Conservation (phyloP, 2,797 vertebrate species). For the Enteromius viviparus region DNA sequence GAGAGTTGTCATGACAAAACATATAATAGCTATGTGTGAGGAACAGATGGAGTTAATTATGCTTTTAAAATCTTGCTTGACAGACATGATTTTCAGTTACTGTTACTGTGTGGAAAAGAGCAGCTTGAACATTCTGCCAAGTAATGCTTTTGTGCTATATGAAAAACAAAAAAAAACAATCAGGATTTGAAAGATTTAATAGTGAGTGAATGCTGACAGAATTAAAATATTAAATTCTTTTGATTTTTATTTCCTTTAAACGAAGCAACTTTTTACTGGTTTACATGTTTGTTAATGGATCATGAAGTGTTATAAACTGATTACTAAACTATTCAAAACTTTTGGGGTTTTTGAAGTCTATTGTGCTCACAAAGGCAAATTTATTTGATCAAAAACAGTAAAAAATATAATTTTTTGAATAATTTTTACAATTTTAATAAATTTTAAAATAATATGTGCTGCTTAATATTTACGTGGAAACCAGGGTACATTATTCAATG, state of each 20-base stretch:
- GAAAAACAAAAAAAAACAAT: neutral
- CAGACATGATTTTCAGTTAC: neutral
- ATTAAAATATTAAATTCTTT: neutral
- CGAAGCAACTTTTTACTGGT: neutral
- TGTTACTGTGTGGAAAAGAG: neutral
- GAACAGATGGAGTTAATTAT: neutral
- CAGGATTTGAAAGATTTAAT: neutral
- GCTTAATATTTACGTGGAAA: neutral
- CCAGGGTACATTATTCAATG: neutral
- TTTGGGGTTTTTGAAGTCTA: neutral
- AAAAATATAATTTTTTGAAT: neutral
- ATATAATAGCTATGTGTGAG: neutral
- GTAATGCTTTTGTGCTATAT: neutral
- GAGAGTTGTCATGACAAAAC: neutral
- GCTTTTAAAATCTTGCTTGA: neutral
- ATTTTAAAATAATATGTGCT: neutral
- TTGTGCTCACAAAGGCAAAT: neutral
- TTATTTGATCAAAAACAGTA: neutral
- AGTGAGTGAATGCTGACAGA: neutral
- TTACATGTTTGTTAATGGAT: neutral
- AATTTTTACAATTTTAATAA: neutral
- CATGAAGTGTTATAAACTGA: neutral
- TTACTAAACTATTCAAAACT: neutral
- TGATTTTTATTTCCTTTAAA: neutral
- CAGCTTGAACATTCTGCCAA: constrained; percentile 4